Percentiles rank a stretch among this genome's conserved stretches.
phyloP scores from a whole-genome alignment of 1,140 invertebrate genomes.

The Anagrus nilaparvatae region DNA sequence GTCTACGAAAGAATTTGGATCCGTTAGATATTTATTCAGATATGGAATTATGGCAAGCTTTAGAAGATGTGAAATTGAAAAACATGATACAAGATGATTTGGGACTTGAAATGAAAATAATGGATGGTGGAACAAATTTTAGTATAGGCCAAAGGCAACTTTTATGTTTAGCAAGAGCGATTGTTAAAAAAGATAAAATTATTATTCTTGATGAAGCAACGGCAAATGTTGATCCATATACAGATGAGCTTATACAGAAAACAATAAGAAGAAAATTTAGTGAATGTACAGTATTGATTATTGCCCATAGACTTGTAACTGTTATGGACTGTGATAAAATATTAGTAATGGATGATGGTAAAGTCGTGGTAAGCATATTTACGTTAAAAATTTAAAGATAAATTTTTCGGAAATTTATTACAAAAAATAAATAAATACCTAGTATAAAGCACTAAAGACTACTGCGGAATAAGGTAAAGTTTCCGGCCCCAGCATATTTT shows the following conservation, averaged over 20 bases:
- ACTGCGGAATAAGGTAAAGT: too few relatives aligned
- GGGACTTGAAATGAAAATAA: constrained; percentile 58
- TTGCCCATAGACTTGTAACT: constrained; percentile 77
- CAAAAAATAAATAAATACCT: background rate
- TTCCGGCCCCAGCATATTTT: too few relatives aligned
- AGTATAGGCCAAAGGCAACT: constrained; percentile 76
- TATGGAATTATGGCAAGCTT: constrained; percentile 59
- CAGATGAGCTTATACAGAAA: constrained; percentile 62
- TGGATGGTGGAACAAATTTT: constrained; percentile 68
- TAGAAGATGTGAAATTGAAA: constrained; percentile 49
- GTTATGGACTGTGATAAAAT: constrained; percentile 57
- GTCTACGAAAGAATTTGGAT: constrained; percentile 70
- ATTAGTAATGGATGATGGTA: constrained; percentile 52
- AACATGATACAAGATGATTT: constrained; percentile 50
- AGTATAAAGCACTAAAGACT: too few relatives aligned
- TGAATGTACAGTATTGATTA: constrained; percentile 72
- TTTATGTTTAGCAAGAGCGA: constrained; percentile 66
- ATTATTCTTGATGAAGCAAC: constrained; percentile 63
- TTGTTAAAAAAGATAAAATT: constrained; percentile 68
- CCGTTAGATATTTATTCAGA: constrained; percentile 71
- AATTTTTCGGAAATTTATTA: background rate
- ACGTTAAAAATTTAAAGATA: background rate
- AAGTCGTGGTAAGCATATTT: constrained; percentile 35
- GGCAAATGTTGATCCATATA: constrained; percentile 61
- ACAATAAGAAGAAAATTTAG: constrained; percentile 62